These are phyloP conservation scores for Hydrophis major DNA, from an alignment of 2,797 vertebrate species.

Conservation along the genomic window DNA sequence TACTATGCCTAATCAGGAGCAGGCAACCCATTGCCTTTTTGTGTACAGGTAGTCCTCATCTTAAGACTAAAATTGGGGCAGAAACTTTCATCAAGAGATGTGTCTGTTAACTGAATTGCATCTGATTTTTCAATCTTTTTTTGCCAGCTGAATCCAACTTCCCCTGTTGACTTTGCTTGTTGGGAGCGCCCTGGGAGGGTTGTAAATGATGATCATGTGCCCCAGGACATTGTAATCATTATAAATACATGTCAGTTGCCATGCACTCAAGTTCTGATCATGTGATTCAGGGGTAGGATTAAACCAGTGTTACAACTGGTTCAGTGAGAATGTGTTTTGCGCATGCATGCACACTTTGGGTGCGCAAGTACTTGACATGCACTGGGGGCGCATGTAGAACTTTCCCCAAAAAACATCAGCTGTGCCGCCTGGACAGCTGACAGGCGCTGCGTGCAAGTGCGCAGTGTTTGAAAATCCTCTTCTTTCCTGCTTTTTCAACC, in stretches of 20 bases:
- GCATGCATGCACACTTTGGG: accelerated
- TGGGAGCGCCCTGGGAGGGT: neutral
- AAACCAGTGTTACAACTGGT: too few species aligned
- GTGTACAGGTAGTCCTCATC: neutral
- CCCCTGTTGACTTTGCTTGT: neutral
- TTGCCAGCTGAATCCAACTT: neutral
- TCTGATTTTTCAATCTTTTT: neutral
- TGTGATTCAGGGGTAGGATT: neutral
- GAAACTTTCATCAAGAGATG: neutral
- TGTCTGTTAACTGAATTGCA: neutral
- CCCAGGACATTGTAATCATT: neutral
- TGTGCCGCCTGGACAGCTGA: too few species aligned
- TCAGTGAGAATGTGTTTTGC: too few species aligned
- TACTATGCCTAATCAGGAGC: neutral
- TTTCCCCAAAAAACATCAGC: too few species aligned
- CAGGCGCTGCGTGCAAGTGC: too few species aligned
- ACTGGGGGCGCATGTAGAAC: too few species aligned
- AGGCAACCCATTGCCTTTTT: neutral
- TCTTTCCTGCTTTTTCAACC: too few species aligned
- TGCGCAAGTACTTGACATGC: too few species aligned
- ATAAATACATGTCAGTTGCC: neutral
- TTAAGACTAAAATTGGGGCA: neutral
- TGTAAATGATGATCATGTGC: neutral
- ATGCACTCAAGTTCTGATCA: neutral
- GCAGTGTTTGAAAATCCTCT: too few species aligned